Evolutionary conservation across 2,113 vertebrate genomes (phyloP).

Genomic region (Danio rerio): DNA sequence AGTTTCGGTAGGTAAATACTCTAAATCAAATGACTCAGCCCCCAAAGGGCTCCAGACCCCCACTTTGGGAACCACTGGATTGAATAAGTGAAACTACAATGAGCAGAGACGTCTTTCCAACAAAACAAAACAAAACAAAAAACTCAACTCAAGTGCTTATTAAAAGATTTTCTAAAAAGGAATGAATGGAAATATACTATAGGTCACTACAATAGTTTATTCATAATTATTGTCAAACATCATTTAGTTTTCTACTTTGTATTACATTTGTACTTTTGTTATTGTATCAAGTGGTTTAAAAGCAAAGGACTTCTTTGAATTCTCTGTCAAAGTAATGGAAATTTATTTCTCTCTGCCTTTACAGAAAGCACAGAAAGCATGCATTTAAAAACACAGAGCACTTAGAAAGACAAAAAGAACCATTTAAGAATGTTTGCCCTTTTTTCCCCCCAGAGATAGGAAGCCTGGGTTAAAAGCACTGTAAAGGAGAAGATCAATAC

Average conservation of each 20-base stretch:
- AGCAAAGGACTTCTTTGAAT: background rate
- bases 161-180: no score
- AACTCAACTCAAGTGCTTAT: no score
- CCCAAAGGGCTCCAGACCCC: no score
- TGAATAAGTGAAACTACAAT: no score
- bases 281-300: background rate
- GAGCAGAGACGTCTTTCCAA: no score
- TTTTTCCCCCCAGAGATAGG: background rate
- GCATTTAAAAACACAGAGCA: background rate
- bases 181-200: no score
- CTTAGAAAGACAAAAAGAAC: background rate
- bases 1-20: no score
- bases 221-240: background rate
- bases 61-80: no score
- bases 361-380: background rate
- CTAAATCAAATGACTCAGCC: no score
- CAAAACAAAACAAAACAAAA: no score
- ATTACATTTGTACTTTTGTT: background rate
- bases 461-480: background rate
- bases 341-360: background rate
- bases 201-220: background rate
- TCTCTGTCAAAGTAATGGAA: background rate
- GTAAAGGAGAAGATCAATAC: conserved; percentile 18
- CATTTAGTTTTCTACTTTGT: conserved; percentile 3
- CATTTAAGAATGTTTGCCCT: background rate